Conservation (phyloP, 1,140 invertebrate genomes). For the Pogonomyrmex barbatus region DNA sequence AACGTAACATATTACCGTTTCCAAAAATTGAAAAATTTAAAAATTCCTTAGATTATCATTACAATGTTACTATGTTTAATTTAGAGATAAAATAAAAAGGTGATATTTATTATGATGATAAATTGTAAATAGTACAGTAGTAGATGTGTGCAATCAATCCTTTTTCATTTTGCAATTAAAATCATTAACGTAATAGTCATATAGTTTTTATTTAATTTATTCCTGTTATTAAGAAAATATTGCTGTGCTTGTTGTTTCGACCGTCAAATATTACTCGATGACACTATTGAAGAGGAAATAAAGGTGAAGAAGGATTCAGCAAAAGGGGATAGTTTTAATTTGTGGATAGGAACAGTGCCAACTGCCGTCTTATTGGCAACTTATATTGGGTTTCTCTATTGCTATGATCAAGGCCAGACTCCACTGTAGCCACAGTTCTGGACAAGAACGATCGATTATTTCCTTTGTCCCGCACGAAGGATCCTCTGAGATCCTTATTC, state of each 20-base stretch:
- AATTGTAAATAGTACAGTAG: conserved; percentile 9
- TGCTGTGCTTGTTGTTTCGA: conserved; percentile 31
- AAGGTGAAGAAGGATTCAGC: conserved; percentile 29
- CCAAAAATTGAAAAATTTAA: not conserved
- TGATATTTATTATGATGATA: not conserved
- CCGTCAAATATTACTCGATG: conserved; percentile 28
- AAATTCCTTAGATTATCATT: not conserved
- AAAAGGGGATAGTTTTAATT: conserved; percentile 69
- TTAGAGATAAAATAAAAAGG: not conserved
- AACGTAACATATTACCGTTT: not conserved
- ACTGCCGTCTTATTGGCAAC: conserved; percentile 71
- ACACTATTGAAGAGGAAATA: not conserved
- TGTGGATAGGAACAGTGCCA: conserved; percentile 58
- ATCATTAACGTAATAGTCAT: not conserved
- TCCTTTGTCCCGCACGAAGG: conserved; percentile 59
- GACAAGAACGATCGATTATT: conserved; percentile 62
- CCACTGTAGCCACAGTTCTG: conserved; percentile 27
- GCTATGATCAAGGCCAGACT: conserved; percentile 50
- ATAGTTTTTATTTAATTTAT: not conserved
- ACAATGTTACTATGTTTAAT: not conserved
- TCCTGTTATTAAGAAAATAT: conserved; percentile 44
- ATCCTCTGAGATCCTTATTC: conserved; percentile 59
- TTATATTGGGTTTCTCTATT: conserved; percentile 63
- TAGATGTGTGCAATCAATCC: not conserved
- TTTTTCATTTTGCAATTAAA: conserved; percentile 30